Conservation (phyloP, 1,140 invertebrate genomes). For the Pollicipes pollicipes region DNA sequence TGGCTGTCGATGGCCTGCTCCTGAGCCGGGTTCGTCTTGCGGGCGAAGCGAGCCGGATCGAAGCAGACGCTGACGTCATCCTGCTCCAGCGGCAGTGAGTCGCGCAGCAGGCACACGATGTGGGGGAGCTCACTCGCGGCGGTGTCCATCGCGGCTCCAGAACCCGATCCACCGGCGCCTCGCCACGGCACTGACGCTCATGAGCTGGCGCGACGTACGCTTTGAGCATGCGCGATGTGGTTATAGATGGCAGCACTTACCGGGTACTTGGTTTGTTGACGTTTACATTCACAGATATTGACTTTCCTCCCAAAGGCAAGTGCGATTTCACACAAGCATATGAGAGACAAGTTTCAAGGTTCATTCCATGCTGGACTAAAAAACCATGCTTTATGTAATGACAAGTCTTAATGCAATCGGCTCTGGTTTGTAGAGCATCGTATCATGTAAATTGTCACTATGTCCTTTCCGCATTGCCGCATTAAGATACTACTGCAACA, state of each 20-base stretch:
- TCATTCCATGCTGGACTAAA: too few species aligned
- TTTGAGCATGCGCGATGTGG: not conserved
- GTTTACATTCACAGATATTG: too few species aligned
- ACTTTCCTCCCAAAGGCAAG: too few species aligned
- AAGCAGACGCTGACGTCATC: conserved; percentile 10
- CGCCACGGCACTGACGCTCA: not conserved
- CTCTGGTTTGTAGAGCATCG: too few species aligned
- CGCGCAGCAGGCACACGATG: not conserved
- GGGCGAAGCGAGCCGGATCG: conserved; percentile 8
- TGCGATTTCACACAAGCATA: too few species aligned
- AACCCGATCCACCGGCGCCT: not conserved
- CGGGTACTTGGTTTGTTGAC: too few species aligned
- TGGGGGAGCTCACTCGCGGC: not conserved
- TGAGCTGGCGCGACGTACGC: not conserved
- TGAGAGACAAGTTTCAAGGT: too few species aligned
- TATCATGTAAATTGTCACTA: too few species aligned
- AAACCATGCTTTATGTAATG: too few species aligned
- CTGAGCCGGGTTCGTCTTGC: not conserved
- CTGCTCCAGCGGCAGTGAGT: not conserved
- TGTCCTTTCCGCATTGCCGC: too few species aligned
- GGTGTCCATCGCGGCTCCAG: not conserved
- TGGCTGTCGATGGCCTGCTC: conserved; percentile 10
- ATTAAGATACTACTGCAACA: too few species aligned
- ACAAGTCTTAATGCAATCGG: too few species aligned
- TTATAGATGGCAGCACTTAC: not conserved